These are phyloP conservation scores for Neoseiulus cucumeris DNA, from an alignment of 1,140 invertebrate species.

Conservation along the genomic window DNA sequence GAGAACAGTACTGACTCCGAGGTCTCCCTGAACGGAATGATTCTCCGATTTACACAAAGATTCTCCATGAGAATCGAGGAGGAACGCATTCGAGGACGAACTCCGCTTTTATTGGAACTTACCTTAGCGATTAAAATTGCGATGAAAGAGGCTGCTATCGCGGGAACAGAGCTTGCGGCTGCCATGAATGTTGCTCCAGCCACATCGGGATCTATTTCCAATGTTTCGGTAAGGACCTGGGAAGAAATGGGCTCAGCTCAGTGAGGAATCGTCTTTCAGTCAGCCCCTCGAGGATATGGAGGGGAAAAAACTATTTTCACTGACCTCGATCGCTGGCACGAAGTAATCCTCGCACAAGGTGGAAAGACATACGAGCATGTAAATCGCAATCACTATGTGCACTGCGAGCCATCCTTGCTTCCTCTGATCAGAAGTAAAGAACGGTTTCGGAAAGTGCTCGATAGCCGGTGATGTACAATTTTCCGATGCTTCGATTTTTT, in stretches of 20 bases:
- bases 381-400: slow-evolving; percentile 61
- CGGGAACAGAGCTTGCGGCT: slow-evolving; percentile 76
- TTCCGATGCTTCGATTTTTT: background rate
- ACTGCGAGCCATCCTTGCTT: slow-evolving; percentile 64
- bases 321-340: slow-evolving; percentile 56
- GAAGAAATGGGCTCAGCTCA: background rate
- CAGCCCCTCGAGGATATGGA: too few species aligned
- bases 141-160: slow-evolving; percentile 77
- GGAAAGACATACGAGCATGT: slow-evolving; percentile 71
- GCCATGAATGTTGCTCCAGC: slow-evolving; percentile 87
- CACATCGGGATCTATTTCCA: slow-evolving; percentile 57
- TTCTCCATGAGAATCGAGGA: too few species aligned
- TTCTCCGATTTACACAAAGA: background rate
- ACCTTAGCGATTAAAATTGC: slow-evolving; percentile 79
- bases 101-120: slow-evolving; percentile 17
- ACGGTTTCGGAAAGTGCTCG: slow-evolving; percentile 61
- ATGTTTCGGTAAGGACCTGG: background rate
- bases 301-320: too few species aligned
- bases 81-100: too few species aligned
- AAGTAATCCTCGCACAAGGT: slow-evolving; percentile 87
- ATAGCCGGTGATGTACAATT: slow-evolving; percentile 69
- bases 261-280: too few species aligned
- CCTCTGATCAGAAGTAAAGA: slow-evolving; percentile 50
- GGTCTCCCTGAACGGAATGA: slow-evolving; percentile 45
- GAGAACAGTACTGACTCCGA: slow-evolving; percentile 59